Evolutionary conservation across 1,140 invertebrate species (phyloP), one percentile per base, ranked within the genome.

Genomic region (Drosophila ercepeae): DNA sequence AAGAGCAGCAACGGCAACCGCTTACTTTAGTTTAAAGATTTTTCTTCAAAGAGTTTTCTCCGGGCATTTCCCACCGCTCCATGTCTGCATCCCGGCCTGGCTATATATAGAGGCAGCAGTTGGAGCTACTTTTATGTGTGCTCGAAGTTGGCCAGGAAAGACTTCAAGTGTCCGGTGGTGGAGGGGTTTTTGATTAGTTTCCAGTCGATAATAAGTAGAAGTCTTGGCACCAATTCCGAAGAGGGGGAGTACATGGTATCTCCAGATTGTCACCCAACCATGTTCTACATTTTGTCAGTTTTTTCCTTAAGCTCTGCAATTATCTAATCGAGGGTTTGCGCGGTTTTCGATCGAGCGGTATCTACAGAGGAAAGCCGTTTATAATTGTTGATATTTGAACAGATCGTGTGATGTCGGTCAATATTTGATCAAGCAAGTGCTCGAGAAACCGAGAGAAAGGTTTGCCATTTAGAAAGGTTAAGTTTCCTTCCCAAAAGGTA

Each of bases 251-350:
- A 67, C 52, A 39, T 45, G 23, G 5, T 64, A 64, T 51, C 63
- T 44, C 7, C 21, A 65, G 63, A 65, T 41, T 67, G 63, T 65
- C 45, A 46, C 39, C n/a, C 44, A 55, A 32, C 11, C 36, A 16
- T 14, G 65, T 27, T 71, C 68, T 48, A 71, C 29, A 71, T 71
- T 60, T 71, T 13, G 41, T 19, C 27, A 19, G 6, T 52, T 36
- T n/a, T n/a, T n/a, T 7, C n/a, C 11, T 39, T 52, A 32, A n/a
- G 36, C 58, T 23, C 19, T 58, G 76, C 75, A 84, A 84, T 84
- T 86, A 84, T 84, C 81, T 84, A 84, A 84, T 84, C 81, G 88
- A 84, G 81, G 76, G 75, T 79, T 86, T 67, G 81, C 79, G 79
- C 75, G 72, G 79, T 81, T 63, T 76, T 57, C 48, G 29, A 71